Evolutionary conservation across 2,797 vertebrate species (phyloP).

Genomic region (Malacoraja senta): DNA sequence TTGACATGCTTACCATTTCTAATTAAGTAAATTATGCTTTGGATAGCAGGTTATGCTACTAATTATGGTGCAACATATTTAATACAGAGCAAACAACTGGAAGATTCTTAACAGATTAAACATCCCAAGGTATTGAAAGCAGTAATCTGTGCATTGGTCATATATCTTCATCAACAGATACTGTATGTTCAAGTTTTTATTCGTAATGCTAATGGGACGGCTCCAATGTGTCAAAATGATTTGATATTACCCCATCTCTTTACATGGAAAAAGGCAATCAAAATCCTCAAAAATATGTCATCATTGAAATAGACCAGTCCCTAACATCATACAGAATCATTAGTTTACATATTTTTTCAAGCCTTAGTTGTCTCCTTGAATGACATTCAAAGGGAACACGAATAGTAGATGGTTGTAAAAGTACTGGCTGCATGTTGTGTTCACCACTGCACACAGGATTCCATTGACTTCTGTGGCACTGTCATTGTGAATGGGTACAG

Average conservation of each 20-base stretch:
- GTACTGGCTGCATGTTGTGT: no score
- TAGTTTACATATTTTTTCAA: no score
- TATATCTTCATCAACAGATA: neutral
- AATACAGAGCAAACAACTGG: neutral
- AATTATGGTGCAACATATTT: neutral
- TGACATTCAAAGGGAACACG: no score
- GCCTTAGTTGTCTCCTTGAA: no score
- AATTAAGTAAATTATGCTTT: neutral
- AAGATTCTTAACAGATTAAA: neutral
- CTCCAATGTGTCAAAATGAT: neutral
- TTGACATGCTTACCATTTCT: neutral
- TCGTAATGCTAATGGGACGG: neutral
- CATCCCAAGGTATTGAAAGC: neutral
- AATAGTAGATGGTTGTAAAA: no score
- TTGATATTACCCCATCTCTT: neutral
- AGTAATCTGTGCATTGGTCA: neutral
- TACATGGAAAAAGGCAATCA: neutral
- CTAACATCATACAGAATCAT: no score
- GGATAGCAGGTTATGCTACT: neutral
- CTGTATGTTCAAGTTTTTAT: neutral
- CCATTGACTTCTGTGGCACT: no score
- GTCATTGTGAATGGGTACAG: no score
- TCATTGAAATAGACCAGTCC: no score
- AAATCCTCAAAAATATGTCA: neutral
- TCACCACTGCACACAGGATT: no score